Evolutionary conservation across 1,140 invertebrate genomes (phyloP), one percentile per base, ranked within the genome.

Genomic region (Brachionus rotundiformis): DNA sequence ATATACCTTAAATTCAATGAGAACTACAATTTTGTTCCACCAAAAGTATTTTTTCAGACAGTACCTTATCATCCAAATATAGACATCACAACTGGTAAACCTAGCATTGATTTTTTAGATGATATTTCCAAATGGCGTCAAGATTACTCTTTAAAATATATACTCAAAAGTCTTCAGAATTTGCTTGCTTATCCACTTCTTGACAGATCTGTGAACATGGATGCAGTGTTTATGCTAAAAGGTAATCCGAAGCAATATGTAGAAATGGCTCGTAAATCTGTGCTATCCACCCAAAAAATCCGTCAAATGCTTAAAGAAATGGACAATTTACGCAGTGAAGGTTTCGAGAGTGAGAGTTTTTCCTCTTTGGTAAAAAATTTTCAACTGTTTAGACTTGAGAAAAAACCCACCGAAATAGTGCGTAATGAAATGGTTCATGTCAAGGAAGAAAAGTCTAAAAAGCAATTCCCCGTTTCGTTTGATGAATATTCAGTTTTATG

Each of bases 211-310:
- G 76, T 59, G 10, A 79, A 79, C 33, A 54, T 79, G 27, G 76
- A 79, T n/a, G 76, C 76, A 11, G 76, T 79, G n/a, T 79, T 79
- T 19, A 54, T 79, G 47, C 59, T 59, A 13, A 79, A 79, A 79
- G 76, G 59, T n/a, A 63, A 79, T 79, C 76, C 76, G 0, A 41
- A 79, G 23, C 76, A 63, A 27, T 79, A 79, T 31, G 76, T 8
- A 2, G 16, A 27, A 39, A 36, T 79, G 19, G 76, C 47, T 1
- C 29, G 36, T 27, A 47, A 79, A 11, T 79, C 76, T 2, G 76
- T 79, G 54, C 10, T 23, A 29, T 54, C 59, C 11, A 79, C 31
- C 13, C 47, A 63, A 59, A 79, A 79, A 59, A 54, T 79, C 13
- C 19, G 76, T 23, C 16, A 79, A 33, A 59, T 79, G 44, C 27